Percentiles rank a stretch among this genome's conserved stretches.
Conservation (phyloP, 2,113 vertebrate species). For the Castor canadensis region DNA sequence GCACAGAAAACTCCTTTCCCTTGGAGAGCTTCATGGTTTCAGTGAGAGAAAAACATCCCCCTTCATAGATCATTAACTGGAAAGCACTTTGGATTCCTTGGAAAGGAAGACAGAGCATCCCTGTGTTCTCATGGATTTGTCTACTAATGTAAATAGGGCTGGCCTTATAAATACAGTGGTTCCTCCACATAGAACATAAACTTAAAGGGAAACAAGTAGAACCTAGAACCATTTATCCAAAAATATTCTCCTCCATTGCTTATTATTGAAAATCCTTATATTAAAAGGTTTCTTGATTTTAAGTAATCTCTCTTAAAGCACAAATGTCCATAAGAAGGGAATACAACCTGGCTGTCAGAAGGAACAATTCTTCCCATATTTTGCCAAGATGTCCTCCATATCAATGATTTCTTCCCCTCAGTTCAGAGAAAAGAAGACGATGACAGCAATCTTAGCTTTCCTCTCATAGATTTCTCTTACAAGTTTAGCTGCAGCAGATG, state of each 20-base stretch:
- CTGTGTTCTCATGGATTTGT: neutral
- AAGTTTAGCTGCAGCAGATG: constrained; percentile 13
- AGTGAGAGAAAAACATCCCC: neutral
- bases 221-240: neutral
- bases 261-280: neutral
- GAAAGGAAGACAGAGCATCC: neutral
- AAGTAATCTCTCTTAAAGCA: neutral
- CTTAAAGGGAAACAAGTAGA: neutral
- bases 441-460: neutral
- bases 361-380: neutral
- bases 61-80: neutral
- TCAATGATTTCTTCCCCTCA: neutral
- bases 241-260: neutral
- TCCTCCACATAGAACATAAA: neutral
- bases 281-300: constrained; percentile 18
- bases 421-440: constrained; percentile 1
- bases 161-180: neutral
- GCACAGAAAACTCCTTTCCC: neutral
- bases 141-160: neutral
- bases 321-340: neutral
- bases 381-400: neutral
- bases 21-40: neutral
- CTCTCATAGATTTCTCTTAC: neutral
- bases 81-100: neutral
- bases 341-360: neutral